Evolutionary conservation across 2,113 vertebrate species (phyloP).

Genomic region (Nothocercus nigrocapillus): DNA sequence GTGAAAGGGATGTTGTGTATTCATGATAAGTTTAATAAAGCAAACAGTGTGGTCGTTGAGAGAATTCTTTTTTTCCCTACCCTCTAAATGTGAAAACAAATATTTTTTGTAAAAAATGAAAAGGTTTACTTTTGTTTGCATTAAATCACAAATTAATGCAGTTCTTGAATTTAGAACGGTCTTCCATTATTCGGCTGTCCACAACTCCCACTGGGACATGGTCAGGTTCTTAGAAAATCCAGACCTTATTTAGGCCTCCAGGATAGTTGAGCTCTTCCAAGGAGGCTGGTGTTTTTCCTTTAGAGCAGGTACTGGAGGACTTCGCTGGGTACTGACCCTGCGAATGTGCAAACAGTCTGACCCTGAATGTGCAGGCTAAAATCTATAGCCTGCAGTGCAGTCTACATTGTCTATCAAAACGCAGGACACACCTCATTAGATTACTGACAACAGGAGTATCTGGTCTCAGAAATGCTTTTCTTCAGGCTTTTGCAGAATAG

Average conservation of each 20-base stretch:
- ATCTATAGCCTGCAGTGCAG: not conserved
- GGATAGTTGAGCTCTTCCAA: not conserved
- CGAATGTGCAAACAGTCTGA: not conserved
- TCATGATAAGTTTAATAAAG: not conserved
- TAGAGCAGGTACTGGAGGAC: not conserved
- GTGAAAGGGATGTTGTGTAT: not conserved
- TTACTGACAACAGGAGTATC: not conserved
- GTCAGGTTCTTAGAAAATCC: not conserved
- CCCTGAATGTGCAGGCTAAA: not conserved
- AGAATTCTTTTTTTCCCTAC: not conserved
- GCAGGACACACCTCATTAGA: not conserved
- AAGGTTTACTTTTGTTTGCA: not conserved
- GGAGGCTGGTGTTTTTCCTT: not conserved
- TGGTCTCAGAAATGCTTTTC: not conserved
- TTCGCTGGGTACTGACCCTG: not conserved
- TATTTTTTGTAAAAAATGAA: not conserved
- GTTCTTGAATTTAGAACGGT: not conserved
- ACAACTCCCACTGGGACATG: not conserved
- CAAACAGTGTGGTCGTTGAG: not conserved
- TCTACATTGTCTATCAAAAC: not conserved
- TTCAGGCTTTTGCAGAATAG: not conserved
- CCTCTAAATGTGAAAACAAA: not conserved
- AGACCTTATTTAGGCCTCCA: not conserved
- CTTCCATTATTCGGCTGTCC: not conserved
- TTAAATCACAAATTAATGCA: not conserved